These are phyloP conservation scores for Lithobius niger DNA, from an alignment of 1,140 invertebrate species.

Conservation along the genomic window DNA sequence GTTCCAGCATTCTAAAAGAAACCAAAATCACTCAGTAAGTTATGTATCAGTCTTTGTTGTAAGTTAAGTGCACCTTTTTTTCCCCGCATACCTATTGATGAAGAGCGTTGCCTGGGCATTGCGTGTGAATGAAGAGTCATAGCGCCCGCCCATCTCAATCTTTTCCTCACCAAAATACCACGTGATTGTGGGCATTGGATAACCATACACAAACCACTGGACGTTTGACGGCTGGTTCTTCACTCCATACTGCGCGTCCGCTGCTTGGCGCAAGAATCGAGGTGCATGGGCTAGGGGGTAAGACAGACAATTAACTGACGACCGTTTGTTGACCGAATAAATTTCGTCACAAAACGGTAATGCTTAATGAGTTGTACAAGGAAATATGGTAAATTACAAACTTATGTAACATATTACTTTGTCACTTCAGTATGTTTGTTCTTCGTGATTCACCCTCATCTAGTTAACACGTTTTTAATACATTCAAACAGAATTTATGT, in stretches of 20 bases:
- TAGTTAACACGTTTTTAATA: too few species aligned
- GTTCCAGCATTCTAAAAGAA: slow-evolving; percentile 57
- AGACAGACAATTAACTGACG: too few species aligned
- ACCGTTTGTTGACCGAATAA: too few species aligned
- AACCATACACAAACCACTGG: slow-evolving; percentile 85
- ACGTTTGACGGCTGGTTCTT: slow-evolving; percentile 73
- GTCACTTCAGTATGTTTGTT: too few species aligned
- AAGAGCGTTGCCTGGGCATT: slow-evolving; percentile 70
- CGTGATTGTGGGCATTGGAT: slow-evolving; percentile 76
- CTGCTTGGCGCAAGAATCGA: slow-evolving; percentile 64
- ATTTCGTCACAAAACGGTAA: too few species aligned
- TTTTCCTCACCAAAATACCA: slow-evolving; percentile 73
- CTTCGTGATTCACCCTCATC: too few species aligned
- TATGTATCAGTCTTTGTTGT: slow-evolving; percentile 13
- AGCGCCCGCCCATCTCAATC: slow-evolving; percentile 60
- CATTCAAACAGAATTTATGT: too few species aligned
- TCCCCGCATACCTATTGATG: slow-evolving; percentile 21
- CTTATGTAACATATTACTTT: too few species aligned
- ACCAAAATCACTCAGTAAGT: slow-evolving; percentile 1
- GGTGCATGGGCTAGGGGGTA: slow-evolving; percentile 24
- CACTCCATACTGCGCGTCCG: slow-evolving; percentile 72
- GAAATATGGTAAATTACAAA: too few species aligned
- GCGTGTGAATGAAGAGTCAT: slow-evolving; percentile 68
- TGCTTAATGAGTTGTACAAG: too few species aligned
- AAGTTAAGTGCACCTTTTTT: too few species aligned